Conservation (phyloP, 2,797 vertebrate genomes). For the Mus spretus region DNA sequence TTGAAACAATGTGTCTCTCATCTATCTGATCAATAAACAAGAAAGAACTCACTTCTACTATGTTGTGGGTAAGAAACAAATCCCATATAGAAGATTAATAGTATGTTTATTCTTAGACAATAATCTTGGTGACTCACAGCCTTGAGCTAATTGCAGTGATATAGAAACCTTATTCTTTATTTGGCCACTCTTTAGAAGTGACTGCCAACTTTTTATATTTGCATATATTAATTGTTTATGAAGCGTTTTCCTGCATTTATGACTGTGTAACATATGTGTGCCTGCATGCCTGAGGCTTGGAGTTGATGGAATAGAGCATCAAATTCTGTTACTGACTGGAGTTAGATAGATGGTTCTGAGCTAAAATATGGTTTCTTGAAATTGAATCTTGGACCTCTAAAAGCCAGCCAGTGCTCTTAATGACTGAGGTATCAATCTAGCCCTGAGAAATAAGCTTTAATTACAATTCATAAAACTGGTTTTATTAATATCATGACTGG, state of each 20-base stretch:
- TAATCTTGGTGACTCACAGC: background rate
- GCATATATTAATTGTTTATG: background rate
- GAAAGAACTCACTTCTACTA: background rate
- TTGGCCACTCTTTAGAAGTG: background rate
- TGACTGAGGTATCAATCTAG: background rate
- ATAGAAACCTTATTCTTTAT: background rate
- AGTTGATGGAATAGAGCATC: background rate
- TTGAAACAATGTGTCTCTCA: background rate
- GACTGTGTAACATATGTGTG: background rate
- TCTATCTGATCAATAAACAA: background rate
- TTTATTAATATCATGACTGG: background rate
- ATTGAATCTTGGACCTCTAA: background rate
- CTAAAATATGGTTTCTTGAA: background rate
- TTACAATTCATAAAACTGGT: background rate
- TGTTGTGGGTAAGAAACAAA: background rate
- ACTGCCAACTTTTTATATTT: background rate
- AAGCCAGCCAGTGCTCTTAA: background rate
- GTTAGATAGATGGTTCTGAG: background rate
- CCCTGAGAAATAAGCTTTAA: background rate
- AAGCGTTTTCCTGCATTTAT: background rate
- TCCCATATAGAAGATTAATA: background rate
- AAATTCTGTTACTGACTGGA: background rate
- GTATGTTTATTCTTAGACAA: background rate
- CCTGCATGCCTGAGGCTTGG: background rate
- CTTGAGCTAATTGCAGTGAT: background rate